A percentile compares a stretch with the other conserved stretches of the same genome.
Evolutionary conservation across 2,888 invertebrate genomes (phyloP).

Genomic region (Hypomecis punctinalis): DNA sequence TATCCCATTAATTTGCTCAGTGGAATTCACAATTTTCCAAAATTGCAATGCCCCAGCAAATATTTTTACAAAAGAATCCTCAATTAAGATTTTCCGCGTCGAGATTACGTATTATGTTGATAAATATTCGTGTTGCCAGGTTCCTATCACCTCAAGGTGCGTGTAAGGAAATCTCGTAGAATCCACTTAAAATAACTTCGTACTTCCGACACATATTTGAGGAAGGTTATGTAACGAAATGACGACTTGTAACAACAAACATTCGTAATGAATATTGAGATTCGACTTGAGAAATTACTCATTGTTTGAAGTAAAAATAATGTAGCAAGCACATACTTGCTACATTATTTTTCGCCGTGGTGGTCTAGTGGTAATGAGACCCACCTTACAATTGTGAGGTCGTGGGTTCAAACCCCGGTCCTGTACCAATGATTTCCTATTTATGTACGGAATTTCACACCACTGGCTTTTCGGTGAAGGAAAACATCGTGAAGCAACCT

Average conservation of each 20-base stretch:
- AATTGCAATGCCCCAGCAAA: not conserved
- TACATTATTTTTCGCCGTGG: too few species aligned
- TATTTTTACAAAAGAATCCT: slow-evolving; percentile 3
- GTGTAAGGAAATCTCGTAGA: slow-evolving; percentile 15
- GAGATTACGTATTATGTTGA: not conserved
- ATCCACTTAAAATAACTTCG: slow-evolving; percentile 25
- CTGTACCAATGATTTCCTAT: too few species aligned
- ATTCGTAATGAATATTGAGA: slow-evolving; percentile 30
- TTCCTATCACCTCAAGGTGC: slow-evolving; percentile 7
- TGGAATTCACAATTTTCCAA: not conserved
- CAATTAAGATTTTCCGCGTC: not conserved
- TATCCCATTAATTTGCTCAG: not conserved
- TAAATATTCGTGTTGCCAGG: slow-evolving; percentile 9
- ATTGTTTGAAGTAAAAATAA: slow-evolving; percentile 37
- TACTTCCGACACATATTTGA: slow-evolving; percentile 17
- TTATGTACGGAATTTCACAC: too few species aligned
- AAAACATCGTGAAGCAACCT: too few species aligned
- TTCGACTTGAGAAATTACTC: slow-evolving; percentile 32
- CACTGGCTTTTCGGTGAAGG: too few species aligned
- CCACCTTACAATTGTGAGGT: too few species aligned
- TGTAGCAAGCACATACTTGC: too few species aligned
- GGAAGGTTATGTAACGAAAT: slow-evolving; percentile 29
- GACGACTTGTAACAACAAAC: slow-evolving; percentile 38
- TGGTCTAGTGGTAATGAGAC: too few species aligned
- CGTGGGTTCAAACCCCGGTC: too few species aligned